Conservation (phyloP, 2,888 invertebrate genomes). For the Stegophylla sp. region DNA sequence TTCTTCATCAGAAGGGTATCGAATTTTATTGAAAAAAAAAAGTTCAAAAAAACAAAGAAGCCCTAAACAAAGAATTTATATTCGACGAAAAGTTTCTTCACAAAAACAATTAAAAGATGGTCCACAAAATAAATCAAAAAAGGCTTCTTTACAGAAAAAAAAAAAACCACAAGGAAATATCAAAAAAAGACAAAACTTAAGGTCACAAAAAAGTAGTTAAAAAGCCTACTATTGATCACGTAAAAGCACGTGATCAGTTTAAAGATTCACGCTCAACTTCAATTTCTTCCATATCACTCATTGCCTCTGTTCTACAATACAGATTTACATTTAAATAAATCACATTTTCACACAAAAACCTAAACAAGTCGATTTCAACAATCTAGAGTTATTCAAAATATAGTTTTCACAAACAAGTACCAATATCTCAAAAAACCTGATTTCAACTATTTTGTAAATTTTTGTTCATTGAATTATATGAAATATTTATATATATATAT, state of each 20-base stretch:
- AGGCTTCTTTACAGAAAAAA: neutral
- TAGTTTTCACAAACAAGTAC: no score
- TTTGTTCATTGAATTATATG: no score
- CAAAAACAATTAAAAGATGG: neutral
- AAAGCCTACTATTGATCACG: conserved; percentile 5
- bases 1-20: neutral
- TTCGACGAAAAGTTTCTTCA: neutral
- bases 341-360: no score
- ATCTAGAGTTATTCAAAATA: no score
- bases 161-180: neutral
- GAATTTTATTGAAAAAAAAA: neutral
- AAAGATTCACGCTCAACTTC: conserved; percentile 27
- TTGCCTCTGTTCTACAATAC: conserved; percentile 9
- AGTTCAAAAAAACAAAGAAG: neutral
- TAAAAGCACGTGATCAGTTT: conserved; percentile 34
- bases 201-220: neutral
- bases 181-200: neutral
- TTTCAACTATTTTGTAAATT: no score
- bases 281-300: conserved; percentile 34
- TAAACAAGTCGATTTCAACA: no score
- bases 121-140: neutral
- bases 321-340: conserved; percentile 9
- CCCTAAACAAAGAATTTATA: no score
- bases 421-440: no score
- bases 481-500: no score